These are phyloP conservation scores for Drosophila conformis DNA, from an alignment of 2,888 invertebrate genomes.

Conservation along the genomic window DNA sequence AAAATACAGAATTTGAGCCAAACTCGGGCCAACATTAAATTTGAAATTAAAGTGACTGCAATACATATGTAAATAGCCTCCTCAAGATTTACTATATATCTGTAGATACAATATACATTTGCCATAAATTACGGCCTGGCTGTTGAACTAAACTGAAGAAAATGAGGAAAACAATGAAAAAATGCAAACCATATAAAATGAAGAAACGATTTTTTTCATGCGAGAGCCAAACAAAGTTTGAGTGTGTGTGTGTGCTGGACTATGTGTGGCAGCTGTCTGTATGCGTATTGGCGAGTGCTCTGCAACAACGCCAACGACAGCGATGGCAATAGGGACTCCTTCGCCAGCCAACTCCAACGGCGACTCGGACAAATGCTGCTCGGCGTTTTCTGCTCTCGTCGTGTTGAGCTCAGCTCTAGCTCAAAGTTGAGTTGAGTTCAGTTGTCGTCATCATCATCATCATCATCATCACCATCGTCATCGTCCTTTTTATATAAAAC, in stretches of 20 bases:
- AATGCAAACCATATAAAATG: constrained; percentile 54
- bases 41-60: neutral
- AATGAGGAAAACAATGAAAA: constrained; percentile 29
- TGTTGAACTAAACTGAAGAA: constrained; percentile 1
- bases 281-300: constrained; percentile 74
- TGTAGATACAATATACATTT: neutral
- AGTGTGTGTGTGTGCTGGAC: constrained; percentile 25
- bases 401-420: constrained; percentile 39
- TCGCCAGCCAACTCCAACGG: constrained; percentile 15
- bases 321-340: constrained; percentile 35
- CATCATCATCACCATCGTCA: constrained; percentile 38
- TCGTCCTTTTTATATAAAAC: constrained; percentile 65
- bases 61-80: neutral
- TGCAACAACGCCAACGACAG: constrained; percentile 12
- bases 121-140: constrained; percentile 5
- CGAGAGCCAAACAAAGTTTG: constrained; percentile 35
- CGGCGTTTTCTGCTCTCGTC: constrained; percentile 25
- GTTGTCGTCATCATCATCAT: constrained; percentile 52
- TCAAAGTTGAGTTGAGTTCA: constrained; percentile 46
- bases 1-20: too few relatives aligned
- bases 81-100: constrained; percentile 7
- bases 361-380: constrained; percentile 38
- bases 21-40: neutral
- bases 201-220: constrained; percentile 71
- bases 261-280: constrained; percentile 77